These are phyloP conservation scores for Otus scops DNA, from an alignment of 2,797 vertebrate species.

Conservation along the genomic window DNA sequence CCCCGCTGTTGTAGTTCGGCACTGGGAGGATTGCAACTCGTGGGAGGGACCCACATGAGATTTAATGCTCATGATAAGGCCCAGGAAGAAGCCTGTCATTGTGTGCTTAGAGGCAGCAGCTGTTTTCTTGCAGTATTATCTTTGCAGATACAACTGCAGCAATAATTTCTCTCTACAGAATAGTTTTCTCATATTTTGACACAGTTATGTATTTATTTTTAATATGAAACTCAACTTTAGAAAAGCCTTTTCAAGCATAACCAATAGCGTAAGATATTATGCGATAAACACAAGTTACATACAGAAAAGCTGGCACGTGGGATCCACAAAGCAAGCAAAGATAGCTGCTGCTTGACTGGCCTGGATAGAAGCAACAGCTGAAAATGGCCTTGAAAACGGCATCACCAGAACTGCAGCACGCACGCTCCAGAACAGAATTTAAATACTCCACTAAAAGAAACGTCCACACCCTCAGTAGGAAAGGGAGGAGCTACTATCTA, in stretches of 20 bases:
- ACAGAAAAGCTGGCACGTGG: neutral
- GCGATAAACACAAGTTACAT: neutral
- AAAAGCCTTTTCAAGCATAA: neutral
- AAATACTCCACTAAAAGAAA: neutral
- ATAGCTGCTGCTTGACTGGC: neutral
- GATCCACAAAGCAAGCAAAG: neutral
- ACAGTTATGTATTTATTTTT: neutral
- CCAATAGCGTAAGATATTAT: neutral
- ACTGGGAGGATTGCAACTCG: no score
- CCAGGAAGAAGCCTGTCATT: neutral
- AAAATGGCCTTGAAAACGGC: neutral
- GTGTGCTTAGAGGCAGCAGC: neutral
- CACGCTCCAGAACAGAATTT: neutral
- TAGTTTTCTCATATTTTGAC: neutral
- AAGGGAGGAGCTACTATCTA: neutral
- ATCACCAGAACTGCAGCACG: neutral
- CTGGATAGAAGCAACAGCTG: neutral
- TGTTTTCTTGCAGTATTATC: neutral
- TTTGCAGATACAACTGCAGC: neutral
- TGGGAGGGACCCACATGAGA: no score
- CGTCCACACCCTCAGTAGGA: neutral
- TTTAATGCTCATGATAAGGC: neutral
- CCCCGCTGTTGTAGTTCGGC: no score
- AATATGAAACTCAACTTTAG: neutral
- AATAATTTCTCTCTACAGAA: neutral